Conservation (phyloP, 2,888 invertebrate species). For the Argyresthia albistria region DNA sequence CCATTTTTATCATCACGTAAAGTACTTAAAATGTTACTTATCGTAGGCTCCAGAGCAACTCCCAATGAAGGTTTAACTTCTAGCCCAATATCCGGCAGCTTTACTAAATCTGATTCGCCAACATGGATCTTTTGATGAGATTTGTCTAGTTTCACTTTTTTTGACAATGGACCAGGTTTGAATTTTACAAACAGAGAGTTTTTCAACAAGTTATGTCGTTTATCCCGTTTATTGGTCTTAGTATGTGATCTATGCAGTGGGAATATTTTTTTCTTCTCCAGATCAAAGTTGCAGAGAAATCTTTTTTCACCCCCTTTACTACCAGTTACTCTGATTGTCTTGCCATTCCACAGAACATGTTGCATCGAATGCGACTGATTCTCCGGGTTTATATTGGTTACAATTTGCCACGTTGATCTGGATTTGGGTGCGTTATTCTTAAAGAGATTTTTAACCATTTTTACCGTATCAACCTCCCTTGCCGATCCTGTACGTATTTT, state of each 20-base stretch:
- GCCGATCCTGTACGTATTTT: constrained; percentile 44
- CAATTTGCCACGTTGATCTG: constrained; percentile 55
- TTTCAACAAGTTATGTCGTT: constrained; percentile 32
- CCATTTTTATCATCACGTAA: constrained; percentile 38
- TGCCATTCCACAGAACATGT: constrained; percentile 46
- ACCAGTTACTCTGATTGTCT: constrained; percentile 42
- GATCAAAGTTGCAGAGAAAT: constrained; percentile 38
- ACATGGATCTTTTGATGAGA: constrained; percentile 51
- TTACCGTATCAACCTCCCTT: constrained; percentile 37
- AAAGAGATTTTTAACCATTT: constrained; percentile 37
- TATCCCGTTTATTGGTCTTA: constrained; percentile 7
- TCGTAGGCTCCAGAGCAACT: constrained; percentile 47
- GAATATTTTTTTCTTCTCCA: constrained; percentile 19
- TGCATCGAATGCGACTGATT: constrained; percentile 31
- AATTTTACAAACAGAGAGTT: constrained; percentile 52
- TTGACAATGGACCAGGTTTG: constrained; percentile 70
- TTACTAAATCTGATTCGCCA: constrained; percentile 53
- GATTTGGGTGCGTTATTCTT: constrained; percentile 36
- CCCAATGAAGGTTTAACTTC: constrained; percentile 60
- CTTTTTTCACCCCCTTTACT: constrained; percentile 47
- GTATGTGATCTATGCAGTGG: not conserved
- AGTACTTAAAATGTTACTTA: constrained; percentile 48
- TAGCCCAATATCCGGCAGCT: constrained; percentile 62
- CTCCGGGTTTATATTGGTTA: constrained; percentile 51
- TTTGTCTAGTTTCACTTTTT: constrained; percentile 53